Conservation (phyloP, 2,888 invertebrate species). For the Idaea aversata region DNA sequence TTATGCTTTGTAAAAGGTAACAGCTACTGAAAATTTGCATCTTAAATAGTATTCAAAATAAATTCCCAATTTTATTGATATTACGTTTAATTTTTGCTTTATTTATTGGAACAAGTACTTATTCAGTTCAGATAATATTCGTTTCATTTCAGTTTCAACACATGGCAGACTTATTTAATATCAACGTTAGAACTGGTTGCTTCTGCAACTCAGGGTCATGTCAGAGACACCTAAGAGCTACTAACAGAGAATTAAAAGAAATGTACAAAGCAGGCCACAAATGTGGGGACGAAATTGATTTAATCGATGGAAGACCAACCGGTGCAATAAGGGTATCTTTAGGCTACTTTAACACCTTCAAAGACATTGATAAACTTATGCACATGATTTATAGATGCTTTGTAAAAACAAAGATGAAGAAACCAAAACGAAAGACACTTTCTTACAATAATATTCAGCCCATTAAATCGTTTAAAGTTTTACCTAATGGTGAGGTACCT, state of each 20-base stretch:
- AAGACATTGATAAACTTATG: conserved; percentile 86
- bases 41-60: too few species aligned
- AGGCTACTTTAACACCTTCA: conserved; percentile 91
- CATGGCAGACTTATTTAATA: conserved; percentile 91
- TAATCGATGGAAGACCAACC: conserved; percentile 92
- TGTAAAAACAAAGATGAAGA: conserved; percentile 58
- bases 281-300: conserved; percentile 93
- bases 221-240: conserved; percentile 86
- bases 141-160: conserved; percentile 85
- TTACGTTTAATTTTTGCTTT: too few species aligned
- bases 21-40: conserved; percentile 8
- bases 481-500: conserved; percentile 32
- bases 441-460: conserved; percentile 27
- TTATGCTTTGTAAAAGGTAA: conserved; percentile 1
- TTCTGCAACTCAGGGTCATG: conserved; percentile 98
- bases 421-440: conserved; percentile 50
- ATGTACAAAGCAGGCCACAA: conserved; percentile 94
- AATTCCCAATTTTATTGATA: too few species aligned
- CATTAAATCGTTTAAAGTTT: conserved; percentile 19
- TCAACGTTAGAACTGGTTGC: conserved; percentile 95
- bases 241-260: conserved; percentile 84
- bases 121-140: conserved; percentile 2
- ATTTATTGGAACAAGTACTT: not conserved
- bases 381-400: conserved; percentile 89
- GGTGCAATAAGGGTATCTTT: conserved; percentile 96